Evolutionary conservation across 1,140 invertebrate species (phyloP).

Genomic region (Charaxes varanes): DNA sequence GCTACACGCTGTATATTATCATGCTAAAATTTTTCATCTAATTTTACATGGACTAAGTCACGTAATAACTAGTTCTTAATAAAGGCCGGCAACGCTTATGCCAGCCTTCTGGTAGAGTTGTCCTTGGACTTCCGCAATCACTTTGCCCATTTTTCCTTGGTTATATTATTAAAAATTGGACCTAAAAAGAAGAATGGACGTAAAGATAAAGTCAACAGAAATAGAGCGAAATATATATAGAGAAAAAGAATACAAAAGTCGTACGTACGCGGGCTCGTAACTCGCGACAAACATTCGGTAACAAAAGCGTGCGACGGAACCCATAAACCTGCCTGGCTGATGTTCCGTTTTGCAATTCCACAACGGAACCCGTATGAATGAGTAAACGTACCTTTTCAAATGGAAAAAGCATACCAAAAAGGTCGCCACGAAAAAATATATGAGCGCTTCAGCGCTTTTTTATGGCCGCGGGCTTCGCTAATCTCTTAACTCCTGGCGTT

Average conservation of each 20-base stretch:
- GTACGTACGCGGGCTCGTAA: constrained; percentile 19
- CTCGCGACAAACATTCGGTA: constrained; percentile 26
- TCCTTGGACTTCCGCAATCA: too few species aligned
- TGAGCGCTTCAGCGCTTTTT: constrained; percentile 37
- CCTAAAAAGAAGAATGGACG: too few species aligned
- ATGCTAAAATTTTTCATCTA: too few species aligned
- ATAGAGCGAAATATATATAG: too few species aligned
- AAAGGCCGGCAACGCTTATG: too few species aligned
- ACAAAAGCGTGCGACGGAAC: constrained; percentile 32
- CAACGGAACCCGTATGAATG: constrained; percentile 29
- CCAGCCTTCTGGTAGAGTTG: too few species aligned
- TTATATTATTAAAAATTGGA: too few species aligned
- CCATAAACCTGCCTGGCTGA: constrained; percentile 30
- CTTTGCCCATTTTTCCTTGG: too few species aligned
- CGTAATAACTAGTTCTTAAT: too few species aligned
- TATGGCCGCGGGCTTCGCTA: constrained; percentile 41
- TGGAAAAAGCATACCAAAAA: constrained; percentile 47
- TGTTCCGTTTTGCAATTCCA: constrained; percentile 16
- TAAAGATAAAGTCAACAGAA: too few species aligned
- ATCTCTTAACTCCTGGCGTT: constrained; percentile 51
- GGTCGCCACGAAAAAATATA: constrained; percentile 34
- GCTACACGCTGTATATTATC: too few species aligned
- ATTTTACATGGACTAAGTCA: too few species aligned
- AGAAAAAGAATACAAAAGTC: constrained; percentile 18
- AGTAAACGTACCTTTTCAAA: constrained; percentile 48